Evolutionary conservation across 2,797 vertebrate species (phyloP).

Genomic region (Vireo griseus): DNA sequence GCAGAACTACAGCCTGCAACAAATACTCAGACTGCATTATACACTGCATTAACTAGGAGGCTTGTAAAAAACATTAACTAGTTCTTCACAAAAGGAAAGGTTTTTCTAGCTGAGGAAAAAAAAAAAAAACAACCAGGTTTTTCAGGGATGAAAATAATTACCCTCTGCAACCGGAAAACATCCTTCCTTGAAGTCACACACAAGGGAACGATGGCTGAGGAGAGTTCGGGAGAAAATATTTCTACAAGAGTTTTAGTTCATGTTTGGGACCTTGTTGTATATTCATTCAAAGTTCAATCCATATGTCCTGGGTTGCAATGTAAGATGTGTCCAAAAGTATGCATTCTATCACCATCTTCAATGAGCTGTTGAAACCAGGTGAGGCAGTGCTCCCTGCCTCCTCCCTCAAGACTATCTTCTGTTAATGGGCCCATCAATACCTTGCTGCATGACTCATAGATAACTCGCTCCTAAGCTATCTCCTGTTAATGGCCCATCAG

Average conservation of each 20-base stretch:
- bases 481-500: too few relatives aligned
- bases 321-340: too few relatives aligned
- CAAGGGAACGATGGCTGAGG: background rate
- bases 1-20: background rate
- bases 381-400: too few relatives aligned
- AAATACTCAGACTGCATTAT: background rate
- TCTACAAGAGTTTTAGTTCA: background rate
- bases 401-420: too few relatives aligned
- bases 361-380: too few relatives aligned
- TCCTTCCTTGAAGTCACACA: background rate
- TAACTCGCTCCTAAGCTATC: too few relatives aligned
- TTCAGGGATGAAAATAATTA: slow-evolving; percentile 7
- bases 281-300: background rate
- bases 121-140: background rate
- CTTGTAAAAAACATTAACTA: background rate
- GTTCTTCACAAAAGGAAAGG: background rate
- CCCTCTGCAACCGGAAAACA: background rate
- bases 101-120: background rate
- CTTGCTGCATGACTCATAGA: too few relatives aligned
- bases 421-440: too few relatives aligned
- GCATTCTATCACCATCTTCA: too few relatives aligned
- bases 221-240: background rate
- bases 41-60: background rate
- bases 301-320: too few relatives aligned
- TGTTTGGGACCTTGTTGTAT: background rate